Percentiles rank a stretch among this genome's conserved stretches.
Conservation (phyloP, 1,140 invertebrate species). For the Panagrolaimus sp. region DNA sequence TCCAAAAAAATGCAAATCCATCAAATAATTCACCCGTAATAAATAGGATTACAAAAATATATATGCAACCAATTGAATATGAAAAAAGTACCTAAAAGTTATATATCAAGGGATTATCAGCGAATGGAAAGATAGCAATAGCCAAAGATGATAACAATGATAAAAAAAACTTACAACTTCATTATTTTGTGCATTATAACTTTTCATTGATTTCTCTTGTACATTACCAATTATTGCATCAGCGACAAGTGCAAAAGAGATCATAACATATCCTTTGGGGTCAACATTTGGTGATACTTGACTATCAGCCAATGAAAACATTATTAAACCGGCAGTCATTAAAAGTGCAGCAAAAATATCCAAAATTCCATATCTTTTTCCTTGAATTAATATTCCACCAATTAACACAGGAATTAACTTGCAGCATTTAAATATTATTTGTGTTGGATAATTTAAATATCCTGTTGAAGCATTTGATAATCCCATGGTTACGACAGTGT, state of each 20-base stretch:
- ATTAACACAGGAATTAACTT: conserved; percentile 84
- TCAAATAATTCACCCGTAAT: conserved; percentile 70
- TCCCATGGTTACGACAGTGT: conserved; percentile 89
- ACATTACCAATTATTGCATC: conserved; percentile 91
- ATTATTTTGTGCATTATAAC: conserved; percentile 72
- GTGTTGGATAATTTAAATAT: conserved; percentile 87
- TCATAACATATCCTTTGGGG: conserved; percentile 72
- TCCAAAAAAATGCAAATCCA: conserved; percentile 70
- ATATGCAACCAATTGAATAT: conserved; percentile 78
- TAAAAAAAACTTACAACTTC: conserved; percentile 71
- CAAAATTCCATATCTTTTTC: conserved; percentile 31
- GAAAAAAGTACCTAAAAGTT: conserved; percentile 75
- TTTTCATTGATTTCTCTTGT: conserved; percentile 86
- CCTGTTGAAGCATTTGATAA: conserved; percentile 86
- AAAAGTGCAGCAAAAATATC: conserved; percentile 59
- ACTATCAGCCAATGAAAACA: conserved; percentile 85
- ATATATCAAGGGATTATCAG: too few species aligned
- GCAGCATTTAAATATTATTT: conserved; percentile 88
- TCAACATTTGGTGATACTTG: conserved; percentile 81
- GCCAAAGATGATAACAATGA: too few species aligned
- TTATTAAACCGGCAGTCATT: conserved; percentile 83
- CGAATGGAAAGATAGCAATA: too few species aligned
- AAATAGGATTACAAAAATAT: conserved; percentile 71
- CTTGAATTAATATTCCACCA: conserved; percentile 38
- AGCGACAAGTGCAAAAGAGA: conserved; percentile 76